These are phyloP conservation scores for Ellobium chinense DNA, from an alignment of 2,888 invertebrate species.

Conservation along the genomic window DNA sequence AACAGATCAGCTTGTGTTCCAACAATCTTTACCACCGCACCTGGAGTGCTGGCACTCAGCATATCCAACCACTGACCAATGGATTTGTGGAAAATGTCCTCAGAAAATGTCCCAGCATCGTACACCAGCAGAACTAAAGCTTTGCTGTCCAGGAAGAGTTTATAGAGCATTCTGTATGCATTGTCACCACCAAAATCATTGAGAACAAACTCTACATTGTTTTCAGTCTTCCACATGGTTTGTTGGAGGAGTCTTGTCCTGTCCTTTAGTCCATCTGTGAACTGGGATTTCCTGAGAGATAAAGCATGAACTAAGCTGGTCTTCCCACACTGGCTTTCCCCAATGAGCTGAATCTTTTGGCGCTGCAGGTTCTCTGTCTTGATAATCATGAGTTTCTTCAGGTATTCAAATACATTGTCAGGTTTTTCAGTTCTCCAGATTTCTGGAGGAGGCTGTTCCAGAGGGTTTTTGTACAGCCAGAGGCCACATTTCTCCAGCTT, in stretches of 20 bases:
- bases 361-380: conserved; percentile 75
- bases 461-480: conserved; percentile 77
- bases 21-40: conserved; percentile 74
- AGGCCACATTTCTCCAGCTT: conserved; percentile 74
- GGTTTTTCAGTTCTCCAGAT: conserved; percentile 76
- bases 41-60: conserved; percentile 67
- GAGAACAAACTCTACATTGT: conserved; percentile 73
- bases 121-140: conserved; percentile 72
- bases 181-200: conserved; percentile 74
- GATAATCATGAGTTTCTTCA: conserved; percentile 72
- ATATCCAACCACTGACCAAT: conserved; percentile 75
- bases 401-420: conserved; percentile 72
- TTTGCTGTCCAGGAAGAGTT: conserved; percentile 70
- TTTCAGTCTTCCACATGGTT: conserved; percentile 72
- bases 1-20: conserved; percentile 73
- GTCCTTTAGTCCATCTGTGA: conserved; percentile 59
- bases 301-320: conserved; percentile 71
- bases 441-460: conserved; percentile 74
- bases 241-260: conserved; percentile 67
- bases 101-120: conserved; percentile 65
- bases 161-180: conserved; percentile 67
- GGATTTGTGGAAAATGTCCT: conserved; percentile 59
- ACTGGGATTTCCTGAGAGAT: conserved; percentile 64
- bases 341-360: conserved; percentile 74
- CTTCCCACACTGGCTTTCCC: conserved; percentile 75